Evolutionary conservation across 2,797 vertebrate species (phyloP).

Genomic region (Xenentodon cancila): DNA sequence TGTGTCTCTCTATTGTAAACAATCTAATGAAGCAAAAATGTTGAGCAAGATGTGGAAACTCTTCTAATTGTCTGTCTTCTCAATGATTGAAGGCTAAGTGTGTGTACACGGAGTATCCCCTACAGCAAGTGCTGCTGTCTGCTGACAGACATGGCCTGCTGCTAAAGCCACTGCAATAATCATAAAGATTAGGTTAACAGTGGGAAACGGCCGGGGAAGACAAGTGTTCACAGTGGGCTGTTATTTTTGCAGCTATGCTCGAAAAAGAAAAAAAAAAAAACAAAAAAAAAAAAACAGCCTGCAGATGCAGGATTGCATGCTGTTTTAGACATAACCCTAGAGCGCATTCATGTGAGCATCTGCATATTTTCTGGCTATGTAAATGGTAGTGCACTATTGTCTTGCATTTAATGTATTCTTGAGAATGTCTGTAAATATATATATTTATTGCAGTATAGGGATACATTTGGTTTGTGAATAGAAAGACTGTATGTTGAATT

Average conservation of each 20-base stretch:
- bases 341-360: slow-evolving; percentile 13
- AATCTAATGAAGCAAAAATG: slow-evolving; percentile 45
- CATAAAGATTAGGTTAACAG: slow-evolving; percentile 81
- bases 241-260: slow-evolving; percentile 72
- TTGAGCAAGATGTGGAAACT: slow-evolving; percentile 44
- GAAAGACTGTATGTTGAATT: background rate
- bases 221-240: slow-evolving; percentile 80
- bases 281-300: slow-evolving; percentile 10
- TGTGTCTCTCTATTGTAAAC: slow-evolving; percentile 33
- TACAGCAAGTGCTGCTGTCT: slow-evolving; percentile 71
- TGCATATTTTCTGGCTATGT: slow-evolving; percentile 5
- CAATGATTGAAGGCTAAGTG: slow-evolving; percentile 67
- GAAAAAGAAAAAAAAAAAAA: slow-evolving; percentile 56
- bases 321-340: slow-evolving; percentile 43
- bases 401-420: no score
- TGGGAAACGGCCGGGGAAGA: slow-evolving; percentile 73
- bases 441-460: background rate
- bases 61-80: slow-evolving; percentile 64
- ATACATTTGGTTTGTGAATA: background rate
- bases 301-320: slow-evolving; percentile 43
- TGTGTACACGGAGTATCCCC: slow-evolving; percentile 57
- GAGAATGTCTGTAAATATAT: background rate
- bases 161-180: slow-evolving; percentile 81
- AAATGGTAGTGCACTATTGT: background rate
- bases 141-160: slow-evolving; percentile 76